These are phyloP conservation scores for Euglossa dilemma DNA, from an alignment of 1,140 invertebrate species.

Conservation along the genomic window DNA sequence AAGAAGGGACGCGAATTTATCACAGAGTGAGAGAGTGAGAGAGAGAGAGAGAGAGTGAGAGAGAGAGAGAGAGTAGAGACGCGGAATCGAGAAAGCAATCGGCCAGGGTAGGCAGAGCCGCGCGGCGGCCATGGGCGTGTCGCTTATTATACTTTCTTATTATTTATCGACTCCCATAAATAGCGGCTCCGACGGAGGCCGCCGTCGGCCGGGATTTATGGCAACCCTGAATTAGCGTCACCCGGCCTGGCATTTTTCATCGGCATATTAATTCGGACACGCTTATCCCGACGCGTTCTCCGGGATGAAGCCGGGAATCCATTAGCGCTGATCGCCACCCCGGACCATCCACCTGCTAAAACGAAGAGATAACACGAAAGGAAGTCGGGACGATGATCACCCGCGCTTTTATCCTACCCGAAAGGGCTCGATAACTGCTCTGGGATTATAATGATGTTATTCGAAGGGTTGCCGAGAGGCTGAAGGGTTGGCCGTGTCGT, in stretches of 20 bases:
- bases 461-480: background rate
- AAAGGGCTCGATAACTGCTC: background rate
- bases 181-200: conserved; percentile 11
- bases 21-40: too few species aligned
- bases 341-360: background rate
- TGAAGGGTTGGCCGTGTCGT: background rate
- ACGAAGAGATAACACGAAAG: conserved; percentile 23
- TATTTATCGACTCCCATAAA: conserved; percentile 65
- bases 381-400: conserved; percentile 21
- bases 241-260: conserved; percentile 39
- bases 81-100: conserved; percentile 28
- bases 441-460: conserved; percentile 17
- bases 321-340: conserved; percentile 13
- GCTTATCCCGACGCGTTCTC: background rate
- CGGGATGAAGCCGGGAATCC: conserved; percentile 1
- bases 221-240: conserved; percentile 53
- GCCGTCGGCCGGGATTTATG: conserved; percentile 38
- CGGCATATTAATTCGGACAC: conserved; percentile 46
- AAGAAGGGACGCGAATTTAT: conserved; percentile 22
- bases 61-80: background rate
- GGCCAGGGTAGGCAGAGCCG: too few species aligned
- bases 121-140: background rate
- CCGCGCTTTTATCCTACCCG: background rate
- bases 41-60: too few species aligned
- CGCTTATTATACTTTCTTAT: conserved; percentile 67